phyloP scores from a whole-genome alignment of 2,888 invertebrate species.

The Parthenolecanium corni region DNA sequence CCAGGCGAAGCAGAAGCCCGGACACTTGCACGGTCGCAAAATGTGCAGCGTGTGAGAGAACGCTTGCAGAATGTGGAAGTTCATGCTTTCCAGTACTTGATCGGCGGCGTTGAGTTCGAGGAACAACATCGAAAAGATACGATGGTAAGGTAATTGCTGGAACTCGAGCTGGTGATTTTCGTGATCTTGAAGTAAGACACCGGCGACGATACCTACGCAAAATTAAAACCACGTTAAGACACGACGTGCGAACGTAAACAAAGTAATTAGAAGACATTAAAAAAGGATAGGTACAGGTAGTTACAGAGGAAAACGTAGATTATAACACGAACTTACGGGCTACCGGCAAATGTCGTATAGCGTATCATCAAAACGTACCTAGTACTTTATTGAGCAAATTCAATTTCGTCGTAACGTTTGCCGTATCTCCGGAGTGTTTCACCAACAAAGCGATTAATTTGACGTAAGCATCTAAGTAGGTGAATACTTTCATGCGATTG shows the following conservation, averaged over 20 bases:
- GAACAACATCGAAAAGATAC: conserved; percentile 91
- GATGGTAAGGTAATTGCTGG: conserved; percentile 94
- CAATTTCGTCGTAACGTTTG: conserved; percentile 88
- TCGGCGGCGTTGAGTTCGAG: conserved; percentile 91
- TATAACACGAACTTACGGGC: too few relatives aligned
- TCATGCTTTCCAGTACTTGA: conserved; percentile 84
- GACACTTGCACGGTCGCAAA: conserved; percentile 80
- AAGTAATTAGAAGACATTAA: too few relatives aligned
- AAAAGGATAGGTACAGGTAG: too few relatives aligned
- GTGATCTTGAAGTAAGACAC: conserved; percentile 90
- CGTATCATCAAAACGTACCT: conserved; percentile 39
- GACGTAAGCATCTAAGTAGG: conserved; percentile 89
- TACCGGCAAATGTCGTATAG: too few relatives aligned
- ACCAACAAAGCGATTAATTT: conserved; percentile 87
- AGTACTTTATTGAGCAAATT: conserved; percentile 90
- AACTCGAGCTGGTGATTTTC: conserved; percentile 81
- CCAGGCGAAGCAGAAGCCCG: conserved; percentile 98
- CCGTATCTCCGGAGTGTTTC: conserved; percentile 80
- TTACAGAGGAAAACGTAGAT: too few relatives aligned
- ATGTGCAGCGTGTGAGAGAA: conserved; percentile 93
- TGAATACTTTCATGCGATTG: conserved; percentile 82
- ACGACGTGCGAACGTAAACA: too few relatives aligned
- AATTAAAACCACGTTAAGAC: too few relatives aligned
- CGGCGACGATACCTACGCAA: conserved; percentile 77
- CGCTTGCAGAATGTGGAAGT: conserved; percentile 84